Conservation (phyloP, 2,113 vertebrate species). For the Otocyon megalotis region DNA sequence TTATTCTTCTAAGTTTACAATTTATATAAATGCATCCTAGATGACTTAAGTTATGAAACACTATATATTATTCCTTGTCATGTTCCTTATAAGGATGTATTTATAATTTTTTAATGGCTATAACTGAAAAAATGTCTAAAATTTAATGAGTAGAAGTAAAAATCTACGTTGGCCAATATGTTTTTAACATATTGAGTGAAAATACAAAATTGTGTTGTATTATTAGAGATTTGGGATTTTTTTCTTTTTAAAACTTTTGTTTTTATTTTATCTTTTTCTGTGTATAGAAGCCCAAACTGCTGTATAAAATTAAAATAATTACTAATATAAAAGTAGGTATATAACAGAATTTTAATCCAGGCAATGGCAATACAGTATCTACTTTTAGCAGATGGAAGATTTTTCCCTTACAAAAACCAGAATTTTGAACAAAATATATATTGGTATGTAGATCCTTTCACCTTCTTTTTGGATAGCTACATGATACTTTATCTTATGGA, state of each 20-base stretch:
- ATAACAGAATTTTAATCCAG: not conserved
- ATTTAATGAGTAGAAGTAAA: not conserved
- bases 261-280: not conserved
- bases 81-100: not conserved
- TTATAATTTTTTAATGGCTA: not conserved
- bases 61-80: not conserved
- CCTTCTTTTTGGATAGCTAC: not conserved
- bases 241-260: not conserved
- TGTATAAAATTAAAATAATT: not conserved
- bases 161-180: not conserved
- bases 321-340: not conserved
- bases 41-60: not conserved
- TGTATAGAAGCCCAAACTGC: not conserved
- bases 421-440: not conserved
- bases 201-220: not conserved
- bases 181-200: not conserved
- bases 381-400: not conserved
- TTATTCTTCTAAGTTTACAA: not conserved
- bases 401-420: not conserved
- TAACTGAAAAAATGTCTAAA: not conserved
- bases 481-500: not conserved
- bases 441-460: not conserved
- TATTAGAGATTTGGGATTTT: not conserved
- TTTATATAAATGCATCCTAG: not conserved
- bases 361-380: not conserved